Evolutionary conservation across 2,888 invertebrate genomes (phyloP).

Genomic region (Xylocampa areola): DNA sequence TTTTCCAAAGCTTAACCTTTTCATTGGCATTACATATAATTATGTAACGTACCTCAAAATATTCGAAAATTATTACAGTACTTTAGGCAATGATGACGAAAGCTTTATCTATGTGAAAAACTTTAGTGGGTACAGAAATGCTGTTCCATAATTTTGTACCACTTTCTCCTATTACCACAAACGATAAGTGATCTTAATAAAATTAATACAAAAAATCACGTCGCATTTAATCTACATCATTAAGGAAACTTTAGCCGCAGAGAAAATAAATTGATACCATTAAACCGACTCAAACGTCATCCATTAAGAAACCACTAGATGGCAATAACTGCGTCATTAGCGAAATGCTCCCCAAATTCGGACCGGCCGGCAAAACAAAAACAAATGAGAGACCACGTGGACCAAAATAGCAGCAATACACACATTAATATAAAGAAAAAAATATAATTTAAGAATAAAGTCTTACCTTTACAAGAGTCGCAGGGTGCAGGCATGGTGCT

Average conservation of each 20-base stretch:
- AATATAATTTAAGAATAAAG: neutral
- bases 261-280: constrained; percentile 5
- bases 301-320: constrained; percentile 17
- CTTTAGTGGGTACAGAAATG: too few species aligned
- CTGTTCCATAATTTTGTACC: too few species aligned
- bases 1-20: too few species aligned
- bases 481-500: constrained; percentile 83
- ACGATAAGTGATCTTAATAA: too few species aligned
- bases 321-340: constrained; percentile 40
- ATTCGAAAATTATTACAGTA: too few species aligned
- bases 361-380: constrained; percentile 31
- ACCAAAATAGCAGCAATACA: neutral
- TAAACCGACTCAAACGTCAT: constrained; percentile 12
- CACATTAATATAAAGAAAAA: neutral
- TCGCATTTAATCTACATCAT: too few species aligned
- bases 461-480: constrained; percentile 84
- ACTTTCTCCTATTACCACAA: too few species aligned
- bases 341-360: constrained; percentile 6
- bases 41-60: too few species aligned
- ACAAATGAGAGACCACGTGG: constrained; percentile 41
- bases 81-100: too few species aligned
- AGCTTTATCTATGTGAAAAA: too few species aligned
- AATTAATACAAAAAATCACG: too few species aligned
- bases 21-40: too few species aligned
- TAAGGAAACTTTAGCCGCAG: neutral